Evolutionary conservation across 1,140 invertebrate genomes (phyloP).

Genomic region (Drosophila navojoa): DNA sequence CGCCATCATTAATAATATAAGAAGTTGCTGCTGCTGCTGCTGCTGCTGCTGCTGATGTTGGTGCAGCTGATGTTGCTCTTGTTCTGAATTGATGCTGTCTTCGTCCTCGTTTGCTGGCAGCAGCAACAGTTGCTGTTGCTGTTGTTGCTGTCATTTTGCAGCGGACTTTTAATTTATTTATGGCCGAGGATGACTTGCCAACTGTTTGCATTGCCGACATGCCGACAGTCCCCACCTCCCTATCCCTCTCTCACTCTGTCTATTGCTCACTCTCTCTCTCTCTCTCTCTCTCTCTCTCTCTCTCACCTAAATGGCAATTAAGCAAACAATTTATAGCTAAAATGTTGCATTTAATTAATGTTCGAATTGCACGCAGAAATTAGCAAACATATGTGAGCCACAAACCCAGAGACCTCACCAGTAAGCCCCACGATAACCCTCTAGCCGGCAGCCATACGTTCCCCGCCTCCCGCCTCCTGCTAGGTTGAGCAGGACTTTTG

Average conservation of each 20-base stretch:
- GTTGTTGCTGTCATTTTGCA: conserved; percentile 77
- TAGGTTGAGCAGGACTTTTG: conserved; percentile 14
- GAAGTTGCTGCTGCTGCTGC: conserved; percentile 39
- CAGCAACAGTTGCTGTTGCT: conserved; percentile 64
- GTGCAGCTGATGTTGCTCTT: conserved; percentile 60
- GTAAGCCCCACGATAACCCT: neutral
- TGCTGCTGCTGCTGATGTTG: conserved; percentile 15
- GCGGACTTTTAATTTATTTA: conserved; percentile 80
- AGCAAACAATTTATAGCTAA: conserved; percentile 80
- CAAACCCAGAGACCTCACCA: conserved; percentile 20
- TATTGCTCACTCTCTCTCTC: neutral
- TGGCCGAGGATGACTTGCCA: conserved; percentile 61
- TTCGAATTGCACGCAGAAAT: conserved; percentile 79
- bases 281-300: neutral
- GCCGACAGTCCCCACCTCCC: conserved; percentile 22
- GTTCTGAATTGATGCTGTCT: conserved; percentile 57
- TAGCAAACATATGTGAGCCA: conserved; percentile 75
- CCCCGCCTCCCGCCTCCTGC: neutral
- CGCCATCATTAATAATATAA: conserved; percentile 75
- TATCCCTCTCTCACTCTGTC: neutral
- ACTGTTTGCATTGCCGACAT: conserved; percentile 59
- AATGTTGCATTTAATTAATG: conserved; percentile 81
- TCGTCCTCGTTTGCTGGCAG: conserved; percentile 12
- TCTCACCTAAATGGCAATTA: conserved; percentile 76
- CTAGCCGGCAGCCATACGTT: neutral